Conservation (phyloP, 2,888 invertebrate genomes). For the Griposia aprilina region DNA sequence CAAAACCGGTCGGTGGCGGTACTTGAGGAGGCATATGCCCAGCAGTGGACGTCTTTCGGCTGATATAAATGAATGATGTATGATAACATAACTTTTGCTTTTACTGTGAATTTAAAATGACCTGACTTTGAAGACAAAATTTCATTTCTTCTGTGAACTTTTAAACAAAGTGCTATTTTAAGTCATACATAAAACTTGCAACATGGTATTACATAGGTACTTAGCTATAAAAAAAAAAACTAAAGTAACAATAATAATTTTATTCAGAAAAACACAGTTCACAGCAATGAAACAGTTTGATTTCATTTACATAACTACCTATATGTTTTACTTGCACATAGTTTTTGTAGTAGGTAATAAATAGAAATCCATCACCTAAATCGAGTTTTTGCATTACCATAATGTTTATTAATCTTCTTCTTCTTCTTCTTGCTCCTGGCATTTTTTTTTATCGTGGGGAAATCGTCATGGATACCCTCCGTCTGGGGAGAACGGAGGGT, state of each 20-base stretch:
- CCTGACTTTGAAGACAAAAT: not conserved
- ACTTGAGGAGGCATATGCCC: no score
- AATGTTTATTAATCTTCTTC: not conserved
- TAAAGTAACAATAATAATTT: conserved; percentile 6
- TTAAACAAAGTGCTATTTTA: conserved; percentile 36
- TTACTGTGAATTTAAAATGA: not conserved
- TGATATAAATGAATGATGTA: not conserved
- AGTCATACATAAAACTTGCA: conserved; percentile 29
- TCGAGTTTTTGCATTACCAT: not conserved
- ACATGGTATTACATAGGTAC: not conserved
- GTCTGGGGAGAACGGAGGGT: no score
- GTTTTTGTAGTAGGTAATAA: not conserved
- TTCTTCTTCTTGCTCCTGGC: not conserved
- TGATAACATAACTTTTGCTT: not conserved
- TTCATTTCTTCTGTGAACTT: conserved; percentile 45
- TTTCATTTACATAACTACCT: conserved; percentile 1
- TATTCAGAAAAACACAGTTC: not conserved
- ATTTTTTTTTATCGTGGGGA: not conserved
- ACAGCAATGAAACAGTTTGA: conserved; percentile 8
- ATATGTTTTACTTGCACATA: not conserved
- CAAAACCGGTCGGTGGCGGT: no score
- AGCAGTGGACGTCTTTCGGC: not conserved
- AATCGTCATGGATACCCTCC: no score
- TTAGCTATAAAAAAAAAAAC: not conserved
- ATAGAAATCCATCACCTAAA: not conserved